Conservation (phyloP, 2,797 vertebrate species). For the Cuculus canorus region DNA sequence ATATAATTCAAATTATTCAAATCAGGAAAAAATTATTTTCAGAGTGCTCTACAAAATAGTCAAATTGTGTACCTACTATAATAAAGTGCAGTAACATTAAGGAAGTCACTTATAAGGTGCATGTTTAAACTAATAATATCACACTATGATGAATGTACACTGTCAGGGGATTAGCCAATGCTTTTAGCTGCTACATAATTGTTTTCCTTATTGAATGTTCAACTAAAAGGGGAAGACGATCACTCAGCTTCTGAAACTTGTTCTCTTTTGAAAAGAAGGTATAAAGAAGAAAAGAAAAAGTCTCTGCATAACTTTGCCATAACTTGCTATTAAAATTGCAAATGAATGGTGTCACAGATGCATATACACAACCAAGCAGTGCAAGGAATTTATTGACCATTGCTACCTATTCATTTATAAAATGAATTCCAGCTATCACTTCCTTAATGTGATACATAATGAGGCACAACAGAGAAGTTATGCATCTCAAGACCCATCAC, state of each 20-base stretch:
- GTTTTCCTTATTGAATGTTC: not conserved
- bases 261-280: not conserved
- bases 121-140: not conserved
- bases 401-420: slow-evolving; percentile 21
- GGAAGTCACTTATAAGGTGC: not conserved
- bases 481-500: not conserved
- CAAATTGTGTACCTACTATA: not conserved
- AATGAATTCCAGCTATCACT: slow-evolving; percentile 35
- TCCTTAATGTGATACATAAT: slow-evolving; percentile 57
- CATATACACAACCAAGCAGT: slow-evolving; percentile 2
- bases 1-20: not conserved
- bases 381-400: slow-evolving; percentile 41
- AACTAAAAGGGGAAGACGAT: not conserved
- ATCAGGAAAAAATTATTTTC: not conserved
- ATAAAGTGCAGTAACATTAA: not conserved
- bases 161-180: not conserved
- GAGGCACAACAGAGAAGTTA: slow-evolving; percentile 34
- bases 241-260: not conserved
- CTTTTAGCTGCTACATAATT: not conserved
- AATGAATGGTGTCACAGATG: not conserved
- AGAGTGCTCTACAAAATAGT: not conserved
- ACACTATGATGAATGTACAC: no score
- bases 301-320: not conserved
- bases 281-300: not conserved
- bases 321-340: not conserved